Evolutionary conservation across 2,797 vertebrate genomes (phyloP).

Genomic region (Scyliorhinus canicula): DNA sequence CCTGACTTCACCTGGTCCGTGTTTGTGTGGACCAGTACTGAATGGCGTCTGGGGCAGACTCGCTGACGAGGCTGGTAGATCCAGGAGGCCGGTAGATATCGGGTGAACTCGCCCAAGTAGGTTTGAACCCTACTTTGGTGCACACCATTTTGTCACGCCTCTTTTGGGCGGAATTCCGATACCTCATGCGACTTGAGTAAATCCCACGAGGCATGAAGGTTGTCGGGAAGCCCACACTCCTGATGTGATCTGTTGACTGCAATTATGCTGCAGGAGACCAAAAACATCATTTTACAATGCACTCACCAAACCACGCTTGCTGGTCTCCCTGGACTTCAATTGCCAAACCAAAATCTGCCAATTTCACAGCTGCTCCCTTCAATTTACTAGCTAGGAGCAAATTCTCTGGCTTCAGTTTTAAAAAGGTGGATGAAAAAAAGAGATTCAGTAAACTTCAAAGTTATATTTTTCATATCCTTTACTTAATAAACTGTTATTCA

Average conservation of each 20-base stretch:
- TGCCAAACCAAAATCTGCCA: constrained; percentile 92
- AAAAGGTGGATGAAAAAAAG: constrained; percentile 43
- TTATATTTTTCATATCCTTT: not conserved
- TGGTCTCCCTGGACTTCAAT: constrained; percentile 96
- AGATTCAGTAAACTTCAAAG: constrained; percentile 26
- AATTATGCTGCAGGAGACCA: not conserved
- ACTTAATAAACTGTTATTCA: not conserved
- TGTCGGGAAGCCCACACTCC: too few species aligned
- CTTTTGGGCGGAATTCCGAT: too few species aligned
- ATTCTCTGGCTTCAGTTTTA: constrained; percentile 84
- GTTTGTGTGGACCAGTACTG: too few species aligned
- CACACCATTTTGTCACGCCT: too few species aligned
- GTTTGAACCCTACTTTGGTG: too few species aligned
- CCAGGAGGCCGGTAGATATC: too few species aligned
- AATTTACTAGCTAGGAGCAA: constrained; percentile 93
- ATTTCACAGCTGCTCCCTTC: constrained; percentile 92
- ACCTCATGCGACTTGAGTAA: too few species aligned
- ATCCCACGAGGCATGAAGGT: too few species aligned
- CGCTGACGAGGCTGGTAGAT: too few species aligned
- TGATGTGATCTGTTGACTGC: not conserved
- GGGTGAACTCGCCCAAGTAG: too few species aligned
- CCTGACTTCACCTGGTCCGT: too few species aligned
- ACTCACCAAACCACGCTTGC: constrained; percentile 95
- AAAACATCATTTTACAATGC: constrained; percentile 43
- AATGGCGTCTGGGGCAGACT: too few species aligned